Base-by-base conservation (phyloP, 2,888 invertebrate species). In the Meiosimyza platycephala region DNA sequence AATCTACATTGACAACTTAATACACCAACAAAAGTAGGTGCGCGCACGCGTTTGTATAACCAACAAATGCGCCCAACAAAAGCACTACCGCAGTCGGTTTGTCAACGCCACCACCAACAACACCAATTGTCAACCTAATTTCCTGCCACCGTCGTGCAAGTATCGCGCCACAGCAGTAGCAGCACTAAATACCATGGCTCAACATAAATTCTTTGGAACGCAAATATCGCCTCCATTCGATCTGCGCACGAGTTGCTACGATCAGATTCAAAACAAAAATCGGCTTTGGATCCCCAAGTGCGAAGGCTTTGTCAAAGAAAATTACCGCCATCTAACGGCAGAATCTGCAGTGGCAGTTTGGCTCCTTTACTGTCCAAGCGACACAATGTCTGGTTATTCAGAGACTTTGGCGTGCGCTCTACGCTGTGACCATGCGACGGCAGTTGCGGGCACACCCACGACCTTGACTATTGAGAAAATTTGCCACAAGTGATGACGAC, bases 81-180 rank as follows among this genome's bases (percentile, higher is more conserved):
- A 40, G 40, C 40, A 40, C 40, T 40, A 40, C 40, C 40, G 40
- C 40, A 40, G 40, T 40, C 40, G 9, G 40, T 40, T 40, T 40
- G 40, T 40, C 9, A 40, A 40, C 40, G 40, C 40, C 50, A 51
- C 22, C 7, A 18, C 64, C 1, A 18, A 5, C 16, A 47, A 18
- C 47, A 52, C 62, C 70, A 70, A 70, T 70, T 70, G 70, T 70
- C 70, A 70, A 70, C 70, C 70, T 62, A 63, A 63, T 70, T 70
- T 50, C 18, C 40, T 16, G 33, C 60, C 40, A 60, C 22, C 54
- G 12, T 51, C 59, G 18, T 16, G 33, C 28, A 50, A 59, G 51
- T 48, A 47, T 55, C 33, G 28, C 18, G 22, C 52, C 65, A n/a
- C 51, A 33, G 33, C 48, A 59, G 60, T 60, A 47, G 22, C 57